These are phyloP conservation scores for Archaeoteleia sp. DNA, from an alignment of 2,888 invertebrate genomes.

Conservation along the genomic window DNA sequence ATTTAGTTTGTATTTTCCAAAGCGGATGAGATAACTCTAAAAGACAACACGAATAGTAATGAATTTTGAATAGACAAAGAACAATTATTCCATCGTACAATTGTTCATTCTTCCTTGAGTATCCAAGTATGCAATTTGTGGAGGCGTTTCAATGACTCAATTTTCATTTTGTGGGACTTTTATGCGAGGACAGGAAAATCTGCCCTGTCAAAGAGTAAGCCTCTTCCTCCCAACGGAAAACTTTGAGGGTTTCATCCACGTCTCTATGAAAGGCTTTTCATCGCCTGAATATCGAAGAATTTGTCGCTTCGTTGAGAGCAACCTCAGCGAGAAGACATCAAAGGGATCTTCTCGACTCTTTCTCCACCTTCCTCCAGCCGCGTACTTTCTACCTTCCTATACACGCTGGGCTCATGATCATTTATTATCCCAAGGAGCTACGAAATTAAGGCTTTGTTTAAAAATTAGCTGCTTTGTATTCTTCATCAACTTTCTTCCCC, in stretches of 20 bases:
- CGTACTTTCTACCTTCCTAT: conserved; percentile 37
- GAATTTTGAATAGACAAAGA: too few relatives aligned
- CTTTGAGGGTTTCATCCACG: conserved; percentile 50
- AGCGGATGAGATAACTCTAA: too few relatives aligned
- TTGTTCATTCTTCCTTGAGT: too few relatives aligned
- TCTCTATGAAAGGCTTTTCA: conserved; percentile 69
- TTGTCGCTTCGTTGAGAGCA: conserved; percentile 71
- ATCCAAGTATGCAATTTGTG: too few relatives aligned
- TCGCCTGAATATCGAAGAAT: conserved; percentile 73
- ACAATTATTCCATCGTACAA: too few relatives aligned
- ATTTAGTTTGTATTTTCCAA: too few relatives aligned
- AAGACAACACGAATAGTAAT: too few relatives aligned
- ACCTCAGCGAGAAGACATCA: conserved; percentile 71
- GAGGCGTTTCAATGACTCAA: too few relatives aligned
- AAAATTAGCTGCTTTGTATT: conserved; percentile 67
- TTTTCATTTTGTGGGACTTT: too few relatives aligned
- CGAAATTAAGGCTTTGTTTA: conserved; percentile 72
- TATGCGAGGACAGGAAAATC: conserved; percentile 5
- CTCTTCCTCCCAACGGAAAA: conserved; percentile 33
- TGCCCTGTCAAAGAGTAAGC: conserved; percentile 36
- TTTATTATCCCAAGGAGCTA: conserved; percentile 71
- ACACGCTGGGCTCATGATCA: conserved; percentile 67
- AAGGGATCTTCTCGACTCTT: conserved; percentile 61
- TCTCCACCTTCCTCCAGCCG: conserved; percentile 42
- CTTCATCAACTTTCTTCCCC: conserved; percentile 37